Evolutionary conservation across 1,140 invertebrate species (phyloP).

Genomic region (Bombyx mori): ASM3026992v2 NC_085122.1:10420001-10420500

Average conservation of each 20-base stretch:
- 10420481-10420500: not conserved
- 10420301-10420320: not conserved
- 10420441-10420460: not conserved
- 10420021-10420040: too few relatives aligned
- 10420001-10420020: too few relatives aligned
- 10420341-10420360: not conserved
- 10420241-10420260: constrained; percentile 1
- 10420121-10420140: not conserved
- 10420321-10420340: not conserved
- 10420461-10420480: not conserved
- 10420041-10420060: too few relatives aligned
- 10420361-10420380: constrained; percentile 2
- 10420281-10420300: too few relatives aligned
- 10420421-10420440: constrained; percentile 2
- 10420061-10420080: too few relatives aligned
- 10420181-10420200: not conserved
- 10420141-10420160: too few relatives aligned
- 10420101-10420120: not conserved
- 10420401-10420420: constrained; percentile 3
- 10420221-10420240: not conserved
- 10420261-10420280: not conserved
- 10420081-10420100: not conserved
- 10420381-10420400: constrained; percentile 3
- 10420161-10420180: not conserved
- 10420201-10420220: constrained; percentile 2